Conservation (phyloP, 2,888 invertebrate genomes). For the Vesta saturnalis region DNA sequence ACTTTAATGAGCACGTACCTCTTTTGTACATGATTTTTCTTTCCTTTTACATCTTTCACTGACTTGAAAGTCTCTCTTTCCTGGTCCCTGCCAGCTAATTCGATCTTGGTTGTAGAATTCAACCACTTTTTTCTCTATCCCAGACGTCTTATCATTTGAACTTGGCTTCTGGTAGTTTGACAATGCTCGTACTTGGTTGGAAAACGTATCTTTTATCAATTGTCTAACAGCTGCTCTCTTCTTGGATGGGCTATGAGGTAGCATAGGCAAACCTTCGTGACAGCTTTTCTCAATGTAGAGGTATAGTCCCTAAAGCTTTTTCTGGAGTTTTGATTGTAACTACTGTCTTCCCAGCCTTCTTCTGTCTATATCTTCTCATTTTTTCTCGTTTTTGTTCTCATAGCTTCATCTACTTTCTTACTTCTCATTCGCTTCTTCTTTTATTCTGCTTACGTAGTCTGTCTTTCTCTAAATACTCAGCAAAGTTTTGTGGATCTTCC, state of each 20-base stretch:
- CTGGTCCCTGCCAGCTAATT: background rate
- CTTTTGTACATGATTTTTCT: no score
- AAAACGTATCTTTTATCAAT: background rate
- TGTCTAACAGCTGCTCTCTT: no score
- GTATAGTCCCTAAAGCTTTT: background rate
- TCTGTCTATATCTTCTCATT: background rate
- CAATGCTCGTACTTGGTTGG: no score
- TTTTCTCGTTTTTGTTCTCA: background rate
- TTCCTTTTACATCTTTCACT: no score
- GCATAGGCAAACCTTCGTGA: background rate
- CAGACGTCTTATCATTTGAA: no score
- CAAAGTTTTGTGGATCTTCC: no score
- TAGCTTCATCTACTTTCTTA: no score
- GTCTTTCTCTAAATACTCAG: no score
- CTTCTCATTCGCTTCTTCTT: no score
- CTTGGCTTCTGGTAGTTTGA: background rate
- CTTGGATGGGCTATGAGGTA: background rate
- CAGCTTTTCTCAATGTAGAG: background rate
- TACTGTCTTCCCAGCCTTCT: background rate
- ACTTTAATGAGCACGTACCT: background rate
- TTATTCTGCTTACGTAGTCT: no score
- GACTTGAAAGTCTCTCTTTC: background rate
- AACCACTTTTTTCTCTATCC: no score
- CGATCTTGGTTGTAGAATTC: no score
- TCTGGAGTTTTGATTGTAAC: background rate